Evolutionary conservation across 2,113 vertebrate species (phyloP).

Genomic region (Candoia aspera): DNA sequence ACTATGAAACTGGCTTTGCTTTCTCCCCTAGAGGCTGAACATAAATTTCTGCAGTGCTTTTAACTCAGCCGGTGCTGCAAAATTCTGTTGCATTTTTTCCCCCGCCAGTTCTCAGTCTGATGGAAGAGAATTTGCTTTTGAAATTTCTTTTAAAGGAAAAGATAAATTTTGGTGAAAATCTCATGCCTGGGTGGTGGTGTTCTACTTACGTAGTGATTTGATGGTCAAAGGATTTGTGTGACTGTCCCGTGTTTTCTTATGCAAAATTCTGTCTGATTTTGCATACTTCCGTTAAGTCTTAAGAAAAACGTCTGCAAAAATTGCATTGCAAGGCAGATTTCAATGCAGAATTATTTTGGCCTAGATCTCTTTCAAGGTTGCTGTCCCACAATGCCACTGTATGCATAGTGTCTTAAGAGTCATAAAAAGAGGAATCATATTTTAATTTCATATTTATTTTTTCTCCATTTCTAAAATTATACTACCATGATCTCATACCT

Average conservation of each 20-base stretch:
- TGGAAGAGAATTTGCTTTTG: not conserved
- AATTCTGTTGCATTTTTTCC: not conserved
- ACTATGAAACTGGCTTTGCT: not conserved
- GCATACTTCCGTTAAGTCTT: not conserved
- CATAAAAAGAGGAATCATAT: not conserved
- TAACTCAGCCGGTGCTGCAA: not conserved
- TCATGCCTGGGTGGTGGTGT: too few species aligned
- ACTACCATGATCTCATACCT: not conserved
- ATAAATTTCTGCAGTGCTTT: not conserved
- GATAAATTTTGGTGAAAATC: not conserved
- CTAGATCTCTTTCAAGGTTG: not conserved
- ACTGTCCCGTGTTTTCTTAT: not conserved
- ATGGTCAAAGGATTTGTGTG: too few species aligned
- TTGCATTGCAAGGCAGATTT: not conserved
- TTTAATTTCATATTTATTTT: not conserved
- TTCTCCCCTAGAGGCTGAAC: not conserved
- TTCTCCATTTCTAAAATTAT: not conserved
- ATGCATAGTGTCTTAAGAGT: not conserved
- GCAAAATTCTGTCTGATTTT: not conserved
- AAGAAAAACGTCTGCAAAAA: not conserved
- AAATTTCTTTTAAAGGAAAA: too few species aligned
- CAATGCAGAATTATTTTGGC: not conserved
- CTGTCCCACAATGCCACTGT: too few species aligned
- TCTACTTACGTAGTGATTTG: too few species aligned
- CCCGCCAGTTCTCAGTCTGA: not conserved